phyloP scores from a whole-genome alignment of 2,797 vertebrate genomes.

The Babyrousa celebensis region DNA sequence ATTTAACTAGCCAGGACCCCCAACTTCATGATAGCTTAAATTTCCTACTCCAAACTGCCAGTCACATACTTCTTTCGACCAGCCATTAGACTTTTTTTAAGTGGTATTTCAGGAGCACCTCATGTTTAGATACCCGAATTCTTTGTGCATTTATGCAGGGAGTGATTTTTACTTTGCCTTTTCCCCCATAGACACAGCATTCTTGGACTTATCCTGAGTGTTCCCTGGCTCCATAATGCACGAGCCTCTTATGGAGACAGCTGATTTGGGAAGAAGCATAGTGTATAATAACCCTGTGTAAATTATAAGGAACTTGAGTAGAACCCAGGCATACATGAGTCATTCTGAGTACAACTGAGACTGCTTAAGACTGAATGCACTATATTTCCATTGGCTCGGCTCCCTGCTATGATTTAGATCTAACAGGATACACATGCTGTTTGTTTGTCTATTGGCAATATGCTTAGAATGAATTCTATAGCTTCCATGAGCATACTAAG shows the following conservation, averaged over 20 bases:
- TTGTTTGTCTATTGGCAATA: constrained; percentile 80
- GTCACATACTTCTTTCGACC: background rate
- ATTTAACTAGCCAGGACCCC: constrained; percentile 48
- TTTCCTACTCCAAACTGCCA: background rate
- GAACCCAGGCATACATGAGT: constrained; percentile 70
- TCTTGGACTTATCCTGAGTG: background rate
- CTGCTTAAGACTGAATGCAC: constrained; percentile 56
- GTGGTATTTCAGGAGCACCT: background rate
- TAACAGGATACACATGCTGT: constrained; percentile 75
- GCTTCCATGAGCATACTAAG: constrained; percentile 74
- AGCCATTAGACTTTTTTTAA: background rate
- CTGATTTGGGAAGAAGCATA: constrained; percentile 50
- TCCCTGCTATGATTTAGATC: constrained; percentile 77
- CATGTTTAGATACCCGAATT: constrained; percentile 9
- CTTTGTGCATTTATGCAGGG: constrained; percentile 9
- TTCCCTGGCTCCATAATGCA: constrained; percentile 40
- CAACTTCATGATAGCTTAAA: constrained; percentile 12
- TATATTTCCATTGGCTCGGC: constrained; percentile 67
- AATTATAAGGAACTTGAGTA: constrained; percentile 70
- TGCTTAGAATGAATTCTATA: constrained; percentile 77
- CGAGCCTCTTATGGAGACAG: constrained; percentile 52
- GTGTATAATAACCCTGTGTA: constrained; percentile 68
- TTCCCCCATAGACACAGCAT: constrained; percentile 13
- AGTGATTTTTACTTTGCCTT: constrained; percentile 53
- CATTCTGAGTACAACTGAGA: constrained; percentile 65